Base-by-base conservation (phyloP, 2,113 vertebrate genomes). In the Eonycteris spelaea region DNA sequence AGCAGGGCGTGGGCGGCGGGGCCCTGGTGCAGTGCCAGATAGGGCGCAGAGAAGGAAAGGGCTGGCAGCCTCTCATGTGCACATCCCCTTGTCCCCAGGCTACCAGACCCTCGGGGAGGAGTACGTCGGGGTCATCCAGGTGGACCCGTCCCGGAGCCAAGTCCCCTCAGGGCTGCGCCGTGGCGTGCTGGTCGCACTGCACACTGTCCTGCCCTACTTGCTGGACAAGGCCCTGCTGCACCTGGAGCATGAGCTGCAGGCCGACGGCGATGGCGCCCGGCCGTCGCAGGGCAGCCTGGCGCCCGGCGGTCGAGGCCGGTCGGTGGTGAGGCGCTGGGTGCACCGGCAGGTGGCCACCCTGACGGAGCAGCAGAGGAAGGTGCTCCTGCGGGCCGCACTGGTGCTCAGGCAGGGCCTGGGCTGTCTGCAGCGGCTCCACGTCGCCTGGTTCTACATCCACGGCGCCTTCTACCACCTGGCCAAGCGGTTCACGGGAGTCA, bases 21-120 rank as follows among this genome's bases (percentile, higher is more conserved):
- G 48, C 48, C 48, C 48, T 4, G 14, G 48, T 51, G 48, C 3
- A 15, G 48, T 14, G 48, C 48, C 48, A 51, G 14, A 51, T 14
- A 13, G 2, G 51, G 51, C 51, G 51, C 65, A 16, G 22, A 0
- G 9, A 74, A 67, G 22, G 35, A n/a, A n/a, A n/a, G 22, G 35
- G 43, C 59, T 65, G 13, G 28, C 6, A 57, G 55, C 26, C 67
- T 59, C 30, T 13, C 38, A 1, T 5, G 4, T 4, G 77, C 4
- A 33, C 28, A 5, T 24, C 43, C 28, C n/a, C 10, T 63, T 35
- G 1, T 11, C 55, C 68, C 16, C 80, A 99, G 99, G 99, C 86
- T 99, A 99, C 95, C 99, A 99, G 97, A 99, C 99, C 0, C 99
- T 99, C 33, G 99, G 99, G 0, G 99, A 99, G 87, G 99, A 99